Percentiles rank a stretch among this genome's conserved stretches.
Conservation (phyloP, 2,888 invertebrate species). For the Plutella xylostella region DNA sequence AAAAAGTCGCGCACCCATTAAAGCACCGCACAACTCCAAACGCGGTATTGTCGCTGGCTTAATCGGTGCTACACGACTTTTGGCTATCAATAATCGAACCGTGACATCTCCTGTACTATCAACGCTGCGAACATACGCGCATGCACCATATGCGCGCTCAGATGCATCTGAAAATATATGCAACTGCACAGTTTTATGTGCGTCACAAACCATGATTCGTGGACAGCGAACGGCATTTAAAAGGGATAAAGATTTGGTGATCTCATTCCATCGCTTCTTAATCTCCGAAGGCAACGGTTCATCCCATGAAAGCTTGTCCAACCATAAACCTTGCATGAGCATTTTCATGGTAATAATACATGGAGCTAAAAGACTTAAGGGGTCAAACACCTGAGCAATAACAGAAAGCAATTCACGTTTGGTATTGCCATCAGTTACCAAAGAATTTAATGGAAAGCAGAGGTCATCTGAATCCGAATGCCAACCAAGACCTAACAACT, state of each 20-base stretch:
- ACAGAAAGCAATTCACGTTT: conserved; percentile 12
- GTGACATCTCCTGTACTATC: background rate
- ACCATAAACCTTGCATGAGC: conserved; percentile 21
- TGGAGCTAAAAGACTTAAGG: conserved; percentile 17
- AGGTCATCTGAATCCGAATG: background rate
- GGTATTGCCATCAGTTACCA: conserved; percentile 2
- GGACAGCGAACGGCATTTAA: too few species aligned
- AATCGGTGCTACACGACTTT: background rate
- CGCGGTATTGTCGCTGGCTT: background rate
- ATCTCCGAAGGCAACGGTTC: conserved; percentile 11
- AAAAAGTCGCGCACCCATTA: background rate
- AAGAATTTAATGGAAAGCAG: conserved; percentile 4
- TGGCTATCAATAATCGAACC: conserved; percentile 1
- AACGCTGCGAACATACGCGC: conserved; percentile 3
- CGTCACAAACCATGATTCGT: conserved; percentile 6
- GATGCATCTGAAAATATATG: conserved; percentile 13
- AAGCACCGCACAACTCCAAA: background rate
- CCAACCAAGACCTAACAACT: conserved; percentile 19
- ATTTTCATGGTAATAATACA: conserved; percentile 19
- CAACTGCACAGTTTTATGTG: conserved; percentile 3
- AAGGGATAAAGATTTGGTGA: conserved; percentile 1
- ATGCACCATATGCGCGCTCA: conserved; percentile 12
- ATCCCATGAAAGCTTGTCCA: conserved; percentile 21
- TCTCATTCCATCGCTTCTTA: conserved; percentile 4
- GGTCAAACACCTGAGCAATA: conserved; percentile 9